A percentile compares a stretch with the other conserved stretches of the same genome.
Evolutionary conservation across 2,113 vertebrate species (phyloP).

Genomic region (Sorex araneus): DNA sequence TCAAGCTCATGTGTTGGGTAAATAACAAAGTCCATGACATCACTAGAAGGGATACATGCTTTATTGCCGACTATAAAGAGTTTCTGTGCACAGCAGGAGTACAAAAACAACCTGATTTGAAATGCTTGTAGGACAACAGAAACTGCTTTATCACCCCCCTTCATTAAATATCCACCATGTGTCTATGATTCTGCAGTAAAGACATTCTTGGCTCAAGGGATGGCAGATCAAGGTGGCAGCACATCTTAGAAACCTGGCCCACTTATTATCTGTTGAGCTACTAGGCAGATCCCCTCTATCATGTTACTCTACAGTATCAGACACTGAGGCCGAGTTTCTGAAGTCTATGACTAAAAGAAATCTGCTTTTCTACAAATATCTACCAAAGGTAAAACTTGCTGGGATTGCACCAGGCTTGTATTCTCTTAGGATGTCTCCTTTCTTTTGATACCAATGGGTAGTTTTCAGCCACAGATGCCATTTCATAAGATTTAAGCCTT

Average conservation of each 20-base stretch:
- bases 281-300: conserved; percentile 21
- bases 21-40: background rate
- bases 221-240: background rate
- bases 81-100: background rate
- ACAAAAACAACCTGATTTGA: background rate
- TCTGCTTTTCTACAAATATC: background rate
- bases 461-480: background rate
- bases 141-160: background rate
- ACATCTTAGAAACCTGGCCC: background rate
- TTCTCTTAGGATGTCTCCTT: conserved; percentile 25
- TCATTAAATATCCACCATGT: background rate
- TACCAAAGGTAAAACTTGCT: background rate
- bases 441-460: background rate
- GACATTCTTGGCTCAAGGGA: background rate
- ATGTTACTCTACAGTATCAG: background rate
- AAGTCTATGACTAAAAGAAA: background rate
- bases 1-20: background rate
- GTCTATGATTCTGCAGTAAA: background rate
- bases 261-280: conserved; percentile 10
- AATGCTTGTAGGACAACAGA: background rate
- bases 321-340: background rate
- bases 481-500: background rate
- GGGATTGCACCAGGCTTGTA: background rate
- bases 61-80: background rate
- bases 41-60: background rate